Conservation (phyloP, 2,797 vertebrate species). For the Alfaro cultratus region DNA sequence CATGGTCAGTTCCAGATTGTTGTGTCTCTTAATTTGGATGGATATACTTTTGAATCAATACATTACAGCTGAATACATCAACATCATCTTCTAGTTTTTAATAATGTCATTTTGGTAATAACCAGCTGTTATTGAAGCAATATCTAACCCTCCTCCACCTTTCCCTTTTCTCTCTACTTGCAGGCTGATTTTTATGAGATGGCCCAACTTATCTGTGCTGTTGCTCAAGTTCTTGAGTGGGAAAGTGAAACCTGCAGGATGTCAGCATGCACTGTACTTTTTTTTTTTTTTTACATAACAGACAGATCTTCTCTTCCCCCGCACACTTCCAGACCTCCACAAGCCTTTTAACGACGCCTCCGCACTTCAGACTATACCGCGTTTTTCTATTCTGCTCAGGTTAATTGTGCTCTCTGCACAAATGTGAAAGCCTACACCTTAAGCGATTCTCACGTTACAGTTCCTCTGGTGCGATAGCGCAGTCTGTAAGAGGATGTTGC, state of each 20-base stretch:
- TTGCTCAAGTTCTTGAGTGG: background rate
- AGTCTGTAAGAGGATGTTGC: slow-evolving; percentile 16
- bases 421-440: slow-evolving; percentile 7
- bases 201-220: background rate
- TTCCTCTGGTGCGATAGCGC: background rate
- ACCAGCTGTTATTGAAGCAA: background rate
- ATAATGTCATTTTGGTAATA: background rate
- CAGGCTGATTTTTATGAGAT: slow-evolving; percentile 30
- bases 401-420: slow-evolving; percentile 41
- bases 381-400: slow-evolving; percentile 38
- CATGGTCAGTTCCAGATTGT: background rate
- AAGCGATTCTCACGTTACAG: background rate
- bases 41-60: background rate
- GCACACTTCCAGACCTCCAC: slow-evolving; percentile 6
- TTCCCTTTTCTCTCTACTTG: slow-evolving; percentile 22
- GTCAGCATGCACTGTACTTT: background rate
- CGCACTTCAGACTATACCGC: slow-evolving; percentile 13
- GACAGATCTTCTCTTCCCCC: slow-evolving; percentile 20
- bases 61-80: background rate
- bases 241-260: slow-evolving; percentile 8
- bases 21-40: background rate
- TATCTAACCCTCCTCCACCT: background rate
- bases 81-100: background rate
- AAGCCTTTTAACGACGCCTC: slow-evolving; percentile 25
- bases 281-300: background rate